phyloP scores from a whole-genome alignment of 30 jellyfish, hydroid and myxozoan genomes.

The Hydractinia symbiolongicarpus region DNA sequence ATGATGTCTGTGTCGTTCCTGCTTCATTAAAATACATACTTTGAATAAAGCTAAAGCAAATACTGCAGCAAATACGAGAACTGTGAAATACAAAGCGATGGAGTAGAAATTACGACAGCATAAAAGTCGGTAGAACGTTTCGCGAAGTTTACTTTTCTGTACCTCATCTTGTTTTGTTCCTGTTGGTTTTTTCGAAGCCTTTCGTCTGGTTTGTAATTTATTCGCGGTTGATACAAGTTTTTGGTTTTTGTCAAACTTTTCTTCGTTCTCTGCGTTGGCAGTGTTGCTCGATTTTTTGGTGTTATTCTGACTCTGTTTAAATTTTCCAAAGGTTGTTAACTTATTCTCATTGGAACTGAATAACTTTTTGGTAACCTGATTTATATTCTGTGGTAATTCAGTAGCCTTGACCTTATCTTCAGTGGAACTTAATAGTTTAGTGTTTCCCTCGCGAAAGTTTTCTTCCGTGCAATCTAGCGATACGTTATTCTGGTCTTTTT shows the following conservation, averaged over 20 bases:
- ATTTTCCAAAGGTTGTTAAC: too few relatives aligned
- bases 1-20: slow-evolving; percentile 10
- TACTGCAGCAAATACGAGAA: slow-evolving; percentile 21
- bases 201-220: background rate
- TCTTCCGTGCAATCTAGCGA: background rate
- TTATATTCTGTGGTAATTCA: background rate
- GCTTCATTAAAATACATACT: background rate
- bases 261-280: background rate
- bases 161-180: slow-evolving; percentile 2
- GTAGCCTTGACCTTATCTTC: background rate
- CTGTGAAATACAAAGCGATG: slow-evolving; percentile 6
- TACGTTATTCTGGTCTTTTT: background rate
- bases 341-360: background rate
- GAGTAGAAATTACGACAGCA: slow-evolving; percentile 24
- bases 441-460: background rate
- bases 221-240: background rate
- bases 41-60: slow-evolving; percentile 24
- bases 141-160: background rate
- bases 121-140: background rate
- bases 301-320: background rate
- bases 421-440: background rate
- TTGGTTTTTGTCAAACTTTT: background rate
- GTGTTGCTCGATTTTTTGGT: background rate
- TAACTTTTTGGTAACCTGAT: too few relatives aligned
- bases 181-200: background rate